A percentile compares a stretch with the other conserved stretches of the same genome.
These are phyloP conservation scores for Tupaia tana DNA, from an alignment of 2,113 vertebrate species.

Conservation along the genomic window DNA sequence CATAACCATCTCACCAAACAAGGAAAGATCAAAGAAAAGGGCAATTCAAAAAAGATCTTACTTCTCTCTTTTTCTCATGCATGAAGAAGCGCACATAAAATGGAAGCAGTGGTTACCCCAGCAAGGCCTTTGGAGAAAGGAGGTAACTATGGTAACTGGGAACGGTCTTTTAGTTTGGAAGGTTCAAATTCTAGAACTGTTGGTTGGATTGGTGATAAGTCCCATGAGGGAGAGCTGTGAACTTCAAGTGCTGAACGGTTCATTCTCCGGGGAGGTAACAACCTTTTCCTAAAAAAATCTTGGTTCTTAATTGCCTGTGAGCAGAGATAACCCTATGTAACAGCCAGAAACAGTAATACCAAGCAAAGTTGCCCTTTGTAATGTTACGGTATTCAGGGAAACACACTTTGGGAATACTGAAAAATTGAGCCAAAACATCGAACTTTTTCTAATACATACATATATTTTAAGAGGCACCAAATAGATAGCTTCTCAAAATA, in stretches of 20 bases:
- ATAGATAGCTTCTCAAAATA: conserved; percentile 47
- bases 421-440: neutral
- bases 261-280: conserved; percentile 60
- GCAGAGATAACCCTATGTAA: conserved; percentile 44
- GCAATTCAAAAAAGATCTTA: neutral
- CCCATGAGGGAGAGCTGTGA: conserved; percentile 59
- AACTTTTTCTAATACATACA: neutral
- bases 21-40: conserved; percentile 50
- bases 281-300: conserved; percentile 67
- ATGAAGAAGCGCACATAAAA: neutral
- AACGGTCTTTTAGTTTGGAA: conserved; percentile 17
- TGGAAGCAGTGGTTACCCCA: conserved; percentile 13
- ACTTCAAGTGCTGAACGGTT: conserved; percentile 62
- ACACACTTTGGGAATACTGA: conserved; percentile 5
- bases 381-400: conserved; percentile 50
- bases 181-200: conserved; percentile 41
- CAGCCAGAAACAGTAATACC: conserved; percentile 63
- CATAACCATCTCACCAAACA: neutral
- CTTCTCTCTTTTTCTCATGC: conserved; percentile 14
- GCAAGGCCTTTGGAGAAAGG: neutral
- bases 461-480: conserved; percentile 56
- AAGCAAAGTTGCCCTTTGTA: conserved; percentile 42
- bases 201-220: conserved; percentile 15
- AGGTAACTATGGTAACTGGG: conserved; percentile 69
- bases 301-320: conserved; percentile 67